Conservation (phyloP, 2,797 vertebrate genomes). For the Strix occidentalis region DNA sequence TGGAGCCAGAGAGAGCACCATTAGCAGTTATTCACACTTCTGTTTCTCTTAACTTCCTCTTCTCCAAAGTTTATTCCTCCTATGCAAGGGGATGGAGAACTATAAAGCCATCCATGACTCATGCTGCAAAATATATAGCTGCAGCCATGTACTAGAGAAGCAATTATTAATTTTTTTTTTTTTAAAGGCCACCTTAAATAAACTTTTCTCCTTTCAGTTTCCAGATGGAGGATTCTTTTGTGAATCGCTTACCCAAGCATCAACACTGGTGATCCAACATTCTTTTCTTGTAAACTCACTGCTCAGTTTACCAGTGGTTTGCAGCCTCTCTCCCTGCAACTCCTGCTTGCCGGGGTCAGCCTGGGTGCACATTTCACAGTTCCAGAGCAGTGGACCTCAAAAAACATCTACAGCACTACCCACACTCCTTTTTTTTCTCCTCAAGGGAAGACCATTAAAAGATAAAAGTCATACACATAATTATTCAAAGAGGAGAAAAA, state of each 20-base stretch:
- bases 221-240: slow-evolving; percentile 59
- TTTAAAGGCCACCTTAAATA: slow-evolving; percentile 52
- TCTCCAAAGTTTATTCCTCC: slow-evolving; percentile 74
- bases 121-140: slow-evolving; percentile 70
- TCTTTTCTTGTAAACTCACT: slow-evolving; percentile 56
- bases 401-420: neutral
- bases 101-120: slow-evolving; percentile 77
- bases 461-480: neutral
- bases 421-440: neutral
- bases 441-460: slow-evolving; percentile 7
- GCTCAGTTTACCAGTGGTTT: slow-evolving; percentile 51
- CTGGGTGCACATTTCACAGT: neutral
- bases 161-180: slow-evolving; percentile 6
- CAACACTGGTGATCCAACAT: slow-evolving; percentile 45
- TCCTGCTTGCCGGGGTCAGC: slow-evolving; percentile 28
- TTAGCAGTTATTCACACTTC: slow-evolving; percentile 82
- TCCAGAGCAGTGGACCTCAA: neutral
- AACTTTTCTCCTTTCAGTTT: slow-evolving; percentile 48
- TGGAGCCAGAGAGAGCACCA: slow-evolving; percentile 78
- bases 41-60: slow-evolving; percentile 82
- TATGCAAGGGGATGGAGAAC: slow-evolving; percentile 68
- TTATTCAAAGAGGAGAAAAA: neutral
- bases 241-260: slow-evolving; percentile 41
- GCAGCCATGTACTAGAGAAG: slow-evolving; percentile 40
- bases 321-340: slow-evolving; percentile 16